Percentiles rank a stretch among this genome's conserved stretches.
Evolutionary conservation across 2,797 vertebrate genomes (phyloP).

Genomic region (Champsocephalus esox): DNA sequence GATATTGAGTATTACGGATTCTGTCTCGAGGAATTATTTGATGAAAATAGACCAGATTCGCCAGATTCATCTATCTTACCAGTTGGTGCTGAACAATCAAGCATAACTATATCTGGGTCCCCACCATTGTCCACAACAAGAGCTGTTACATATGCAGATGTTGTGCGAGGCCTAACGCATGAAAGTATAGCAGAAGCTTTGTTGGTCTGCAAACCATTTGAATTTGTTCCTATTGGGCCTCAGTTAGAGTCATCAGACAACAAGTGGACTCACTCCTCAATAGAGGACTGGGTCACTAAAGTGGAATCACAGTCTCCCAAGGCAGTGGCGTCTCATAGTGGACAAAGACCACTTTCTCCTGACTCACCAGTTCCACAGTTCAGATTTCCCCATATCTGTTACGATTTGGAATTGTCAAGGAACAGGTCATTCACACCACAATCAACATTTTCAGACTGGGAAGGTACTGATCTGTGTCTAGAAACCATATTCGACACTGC

Average conservation of each 20-base stretch:
- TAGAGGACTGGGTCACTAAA: neutral
- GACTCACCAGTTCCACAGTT: no score
- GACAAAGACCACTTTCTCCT: no score
- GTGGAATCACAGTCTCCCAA: neutral
- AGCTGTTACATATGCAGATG: conserved; percentile 10
- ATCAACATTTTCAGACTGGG: neutral
- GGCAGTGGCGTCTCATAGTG: no score
- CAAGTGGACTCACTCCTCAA: neutral
- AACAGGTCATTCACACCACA: no score
- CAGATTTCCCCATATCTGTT: no score
- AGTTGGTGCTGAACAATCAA: neutral
- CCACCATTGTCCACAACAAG: neutral
- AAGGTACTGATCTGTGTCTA: no score
- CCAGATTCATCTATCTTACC: neutral
- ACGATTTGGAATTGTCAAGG: no score
- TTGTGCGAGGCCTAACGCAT: neutral
- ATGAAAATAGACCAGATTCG: conserved; percentile 19
- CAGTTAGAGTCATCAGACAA: neutral
- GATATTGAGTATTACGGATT: conserved; percentile 1
- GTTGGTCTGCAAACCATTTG: neutral
- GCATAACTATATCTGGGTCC: neutral
- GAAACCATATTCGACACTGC: no score
- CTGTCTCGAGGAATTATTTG: conserved; percentile 12
- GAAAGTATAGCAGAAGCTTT: neutral
- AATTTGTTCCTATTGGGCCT: neutral